These are phyloP conservation scores for Melanostoma mellinum DNA, from an alignment of 2,888 invertebrate genomes.

Conservation along the genomic window DNA sequence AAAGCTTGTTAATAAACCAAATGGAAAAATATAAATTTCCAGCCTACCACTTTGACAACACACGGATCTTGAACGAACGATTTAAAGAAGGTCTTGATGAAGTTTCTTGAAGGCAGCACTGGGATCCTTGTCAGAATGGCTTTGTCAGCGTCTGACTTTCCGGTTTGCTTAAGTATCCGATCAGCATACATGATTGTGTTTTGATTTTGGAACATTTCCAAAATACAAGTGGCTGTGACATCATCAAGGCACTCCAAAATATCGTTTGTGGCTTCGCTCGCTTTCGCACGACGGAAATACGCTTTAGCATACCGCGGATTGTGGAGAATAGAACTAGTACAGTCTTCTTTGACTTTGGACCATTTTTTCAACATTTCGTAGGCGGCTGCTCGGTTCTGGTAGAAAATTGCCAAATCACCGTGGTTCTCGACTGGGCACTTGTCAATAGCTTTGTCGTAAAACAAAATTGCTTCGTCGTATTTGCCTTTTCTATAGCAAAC, in stretches of 20 bases:
- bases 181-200: constrained; percentile 92
- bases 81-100: constrained; percentile 92
- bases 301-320: constrained; percentile 95
- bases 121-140: constrained; percentile 87
- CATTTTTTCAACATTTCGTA: constrained; percentile 95
- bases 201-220: constrained; percentile 94
- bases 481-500: constrained; percentile 91
- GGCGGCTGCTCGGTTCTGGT: constrained; percentile 97
- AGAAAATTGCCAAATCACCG: constrained; percentile 93
- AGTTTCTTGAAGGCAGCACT: constrained; percentile 92
- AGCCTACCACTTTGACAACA: constrained; percentile 82
- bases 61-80: constrained; percentile 95
- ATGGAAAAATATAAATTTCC: constrained; percentile 65
- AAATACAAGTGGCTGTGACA: constrained; percentile 94
- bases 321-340: constrained; percentile 91
- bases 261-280: constrained; percentile 90
- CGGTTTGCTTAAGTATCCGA: constrained; percentile 90
- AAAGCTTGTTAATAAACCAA: constrained; percentile 77
- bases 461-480: constrained; percentile 94
- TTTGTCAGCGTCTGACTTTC: constrained; percentile 88
- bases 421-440: constrained; percentile 89
- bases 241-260: constrained; percentile 93
- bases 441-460: constrained; percentile 96
- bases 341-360: constrained; percentile 92
- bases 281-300: constrained; percentile 91